These are phyloP conservation scores for Agriopis aurantiaria DNA, from an alignment of 2,888 invertebrate genomes.

Conservation along the genomic window DNA sequence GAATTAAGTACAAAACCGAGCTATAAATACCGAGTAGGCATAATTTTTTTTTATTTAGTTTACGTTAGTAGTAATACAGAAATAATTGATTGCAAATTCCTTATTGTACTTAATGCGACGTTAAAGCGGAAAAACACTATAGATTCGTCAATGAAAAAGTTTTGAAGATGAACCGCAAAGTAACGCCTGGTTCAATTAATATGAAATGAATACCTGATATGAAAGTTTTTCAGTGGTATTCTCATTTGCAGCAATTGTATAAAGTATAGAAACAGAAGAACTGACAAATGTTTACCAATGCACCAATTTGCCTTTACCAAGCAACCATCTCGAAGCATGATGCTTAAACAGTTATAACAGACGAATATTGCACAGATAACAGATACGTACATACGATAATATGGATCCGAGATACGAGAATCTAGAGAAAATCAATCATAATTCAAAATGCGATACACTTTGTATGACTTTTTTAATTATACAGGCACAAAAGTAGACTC, in stretches of 20 bases:
- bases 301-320: slow-evolving; percentile 73
- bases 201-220: no score
- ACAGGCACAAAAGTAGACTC: neutral
- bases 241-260: slow-evolving; percentile 50
- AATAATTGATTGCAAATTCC: no score
- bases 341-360: slow-evolving; percentile 63
- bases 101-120: no score
- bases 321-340: slow-evolving; percentile 73
- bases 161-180: no score
- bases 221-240: slow-evolving; percentile 39
- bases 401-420: neutral
- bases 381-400: slow-evolving; percentile 37
- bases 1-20: no score
- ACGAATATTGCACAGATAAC: slow-evolving; percentile 42
- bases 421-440: neutral
- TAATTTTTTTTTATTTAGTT: no score
- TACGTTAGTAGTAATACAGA: no score
- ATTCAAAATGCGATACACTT: slow-evolving; percentile 2
- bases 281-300: slow-evolving; percentile 70
- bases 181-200: no score
- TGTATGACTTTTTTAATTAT: neutral
- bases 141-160: no score
- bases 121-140: no score
- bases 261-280: slow-evolving; percentile 52
- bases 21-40: no score